A percentile compares a stretch with the other conserved stretches of the same genome.
Conservation (phyloP, 2,888 invertebrate species). For the Drosophila falleni region DNA sequence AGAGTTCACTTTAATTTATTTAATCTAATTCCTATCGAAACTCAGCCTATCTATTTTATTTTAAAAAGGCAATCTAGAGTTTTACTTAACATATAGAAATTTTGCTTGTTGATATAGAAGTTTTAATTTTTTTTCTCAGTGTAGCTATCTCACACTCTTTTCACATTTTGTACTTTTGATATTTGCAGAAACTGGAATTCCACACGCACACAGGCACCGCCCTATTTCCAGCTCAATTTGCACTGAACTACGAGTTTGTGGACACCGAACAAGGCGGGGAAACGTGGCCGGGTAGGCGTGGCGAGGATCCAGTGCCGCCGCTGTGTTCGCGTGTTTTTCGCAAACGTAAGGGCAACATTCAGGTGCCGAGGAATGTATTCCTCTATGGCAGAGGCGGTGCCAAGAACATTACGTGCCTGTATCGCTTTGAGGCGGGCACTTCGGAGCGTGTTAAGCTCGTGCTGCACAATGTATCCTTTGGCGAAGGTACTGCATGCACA, state of each 20-base stretch:
- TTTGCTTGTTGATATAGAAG: not conserved
- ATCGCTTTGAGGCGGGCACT: conserved; percentile 90
- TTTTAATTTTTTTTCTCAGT: conserved; percentile 25
- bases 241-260: conserved; percentile 92
- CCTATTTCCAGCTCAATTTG: conserved; percentile 91
- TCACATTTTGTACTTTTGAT: conserved; percentile 1
- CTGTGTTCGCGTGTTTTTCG: conserved; percentile 89
- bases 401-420: conserved; percentile 91
- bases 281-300: conserved; percentile 86
- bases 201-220: conserved; percentile 91
- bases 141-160: conserved; percentile 13
- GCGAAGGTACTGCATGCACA: conserved; percentile 88
- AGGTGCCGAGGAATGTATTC: conserved; percentile 91
- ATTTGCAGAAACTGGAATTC: conserved; percentile 86
- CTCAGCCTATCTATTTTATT: too few species aligned
- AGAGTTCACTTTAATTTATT: too few species aligned
- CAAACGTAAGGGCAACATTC: conserved; percentile 88
- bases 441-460: conserved; percentile 89
- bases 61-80: not conserved
- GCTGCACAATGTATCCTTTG: conserved; percentile 90
- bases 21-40: too few species aligned
- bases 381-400: conserved; percentile 94
- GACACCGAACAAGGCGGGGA: conserved; percentile 92
- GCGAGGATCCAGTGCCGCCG: conserved; percentile 85
- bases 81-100: not conserved